These are phyloP conservation scores for Onychostoma macrolepis DNA, from an alignment of 2,113 vertebrate genomes.

Conservation along the genomic window DNA sequence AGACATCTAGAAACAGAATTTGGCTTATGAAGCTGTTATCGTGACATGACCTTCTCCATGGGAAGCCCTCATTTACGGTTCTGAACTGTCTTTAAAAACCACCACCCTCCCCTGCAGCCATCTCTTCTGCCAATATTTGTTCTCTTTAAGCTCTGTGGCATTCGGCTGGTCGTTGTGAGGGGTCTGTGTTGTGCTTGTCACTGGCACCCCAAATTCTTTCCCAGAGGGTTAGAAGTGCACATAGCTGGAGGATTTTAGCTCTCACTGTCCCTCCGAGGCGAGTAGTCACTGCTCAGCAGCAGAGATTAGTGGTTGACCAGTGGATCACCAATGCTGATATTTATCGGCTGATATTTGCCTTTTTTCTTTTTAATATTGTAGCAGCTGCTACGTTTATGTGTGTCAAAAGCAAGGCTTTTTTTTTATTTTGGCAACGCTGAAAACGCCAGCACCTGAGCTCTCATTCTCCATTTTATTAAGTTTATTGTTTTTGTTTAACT, in stretches of 20 bases:
- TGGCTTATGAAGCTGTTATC: conserved; percentile 24
- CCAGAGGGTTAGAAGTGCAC: conserved; percentile 11
- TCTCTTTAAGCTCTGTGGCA: conserved; percentile 57
- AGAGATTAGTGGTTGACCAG: conserved; percentile 2
- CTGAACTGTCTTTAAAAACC: conserved; percentile 16
- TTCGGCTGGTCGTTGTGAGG: conserved; percentile 39
- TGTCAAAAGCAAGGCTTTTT: not conserved
- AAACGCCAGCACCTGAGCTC: too few species aligned
- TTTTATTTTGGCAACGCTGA: too few species aligned
- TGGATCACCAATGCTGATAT: not conserved
- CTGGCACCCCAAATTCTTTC: conserved; percentile 54
- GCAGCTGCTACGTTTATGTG: too few species aligned
- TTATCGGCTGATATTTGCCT: not conserved
- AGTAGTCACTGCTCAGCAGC: not conserved
- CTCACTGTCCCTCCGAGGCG: not conserved
- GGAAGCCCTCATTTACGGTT: conserved; percentile 29
- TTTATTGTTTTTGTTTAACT: too few species aligned
- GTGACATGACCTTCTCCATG: conserved; percentile 30
- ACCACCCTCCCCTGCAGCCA: conserved; percentile 4
- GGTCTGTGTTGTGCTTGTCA: conserved; percentile 55
- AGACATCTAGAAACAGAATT: not conserved
- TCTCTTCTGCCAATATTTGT: conserved; percentile 55
- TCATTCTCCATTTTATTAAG: too few species aligned
- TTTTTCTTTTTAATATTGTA: too few species aligned
- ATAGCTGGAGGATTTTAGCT: conserved; percentile 3